Conservation (phyloP, 1,140 invertebrate species). For the Choristoneura fumiferana region DNA sequence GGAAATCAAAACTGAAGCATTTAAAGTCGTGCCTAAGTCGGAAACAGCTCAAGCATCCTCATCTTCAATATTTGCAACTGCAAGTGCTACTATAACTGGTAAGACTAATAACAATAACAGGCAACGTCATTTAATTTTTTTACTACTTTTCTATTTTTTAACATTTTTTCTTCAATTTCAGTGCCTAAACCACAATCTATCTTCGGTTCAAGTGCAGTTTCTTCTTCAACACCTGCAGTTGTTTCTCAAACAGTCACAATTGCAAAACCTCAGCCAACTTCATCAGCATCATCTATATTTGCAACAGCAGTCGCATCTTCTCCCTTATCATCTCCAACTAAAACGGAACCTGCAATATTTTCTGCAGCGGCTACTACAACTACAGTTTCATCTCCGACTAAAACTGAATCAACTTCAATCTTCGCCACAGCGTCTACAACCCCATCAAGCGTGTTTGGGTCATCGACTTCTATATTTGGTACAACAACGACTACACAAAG, state of each 20-base stretch:
- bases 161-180: slow-evolving; percentile 25
- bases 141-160: slow-evolving; percentile 10
- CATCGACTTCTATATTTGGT: slow-evolving; percentile 2
- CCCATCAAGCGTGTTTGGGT: not conserved
- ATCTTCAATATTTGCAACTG: slow-evolving; percentile 1
- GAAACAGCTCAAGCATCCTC: not conserved
- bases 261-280: slow-evolving; percentile 1
- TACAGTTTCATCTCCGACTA: not conserved
- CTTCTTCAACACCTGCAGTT: slow-evolving; percentile 17
- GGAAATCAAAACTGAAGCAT: slow-evolving; percentile 29
- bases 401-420: not conserved
- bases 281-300: slow-evolving; percentile 46
- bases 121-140: not conserved
- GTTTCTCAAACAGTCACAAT: slow-evolving; percentile 10
- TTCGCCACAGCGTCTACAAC: not conserved
- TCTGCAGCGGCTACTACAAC: slow-evolving; percentile 16
- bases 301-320: slow-evolving; percentile 36
- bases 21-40: slow-evolving; percentile 30
- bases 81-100: slow-evolving; percentile 32
- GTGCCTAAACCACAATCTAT: slow-evolving; percentile 30
- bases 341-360: slow-evolving; percentile 21
- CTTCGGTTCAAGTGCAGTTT: slow-evolving; percentile 16
- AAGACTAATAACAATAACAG: too few relatives aligned
- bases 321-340: not conserved
- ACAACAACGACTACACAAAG: not conserved